Conservation (phyloP, 2,113 vertebrate genomes). For the Cheilinus undulatus region DNA sequence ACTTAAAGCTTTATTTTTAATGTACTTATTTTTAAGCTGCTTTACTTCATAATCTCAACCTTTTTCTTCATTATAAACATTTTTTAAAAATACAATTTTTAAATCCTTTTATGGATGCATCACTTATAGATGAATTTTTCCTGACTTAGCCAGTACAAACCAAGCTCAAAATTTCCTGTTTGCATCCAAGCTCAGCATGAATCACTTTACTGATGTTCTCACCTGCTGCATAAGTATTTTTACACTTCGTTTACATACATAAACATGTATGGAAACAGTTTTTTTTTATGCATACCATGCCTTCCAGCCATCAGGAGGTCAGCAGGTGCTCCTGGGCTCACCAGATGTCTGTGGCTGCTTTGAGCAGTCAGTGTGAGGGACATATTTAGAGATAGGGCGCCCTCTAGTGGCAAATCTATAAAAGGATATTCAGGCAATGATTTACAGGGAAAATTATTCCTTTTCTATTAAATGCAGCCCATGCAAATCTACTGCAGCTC, state of each 20-base stretch:
- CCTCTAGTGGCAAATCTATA: conserved; percentile 52
- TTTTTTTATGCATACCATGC: conserved; percentile 33
- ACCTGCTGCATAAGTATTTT: conserved; percentile 35
- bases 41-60: too few species aligned
- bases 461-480: not conserved
- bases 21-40: not conserved
- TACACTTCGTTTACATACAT: conserved; percentile 33
- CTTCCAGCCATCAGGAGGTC: conserved; percentile 57
- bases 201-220: conserved; percentile 18
- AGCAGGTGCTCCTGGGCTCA: conserved; percentile 66
- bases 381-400: conserved; percentile 46
- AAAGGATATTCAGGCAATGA: not conserved
- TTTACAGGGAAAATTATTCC: not conserved
- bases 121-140: conserved; percentile 18
- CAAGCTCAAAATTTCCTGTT: conserved; percentile 29
- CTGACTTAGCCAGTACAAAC: conserved; percentile 16
- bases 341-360: conserved; percentile 54
- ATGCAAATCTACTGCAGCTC: not conserved
- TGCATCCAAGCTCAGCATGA: conserved; percentile 30
- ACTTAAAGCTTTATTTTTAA: not conserved
- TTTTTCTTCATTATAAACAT: too few species aligned
- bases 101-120: not conserved
- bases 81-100: too few species aligned
- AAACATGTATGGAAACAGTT: conserved; percentile 43
- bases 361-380: not conserved